phyloP scores from a whole-genome alignment of 2,888 invertebrate genomes.

The Mesorhabditis spiculigera region DNA sequence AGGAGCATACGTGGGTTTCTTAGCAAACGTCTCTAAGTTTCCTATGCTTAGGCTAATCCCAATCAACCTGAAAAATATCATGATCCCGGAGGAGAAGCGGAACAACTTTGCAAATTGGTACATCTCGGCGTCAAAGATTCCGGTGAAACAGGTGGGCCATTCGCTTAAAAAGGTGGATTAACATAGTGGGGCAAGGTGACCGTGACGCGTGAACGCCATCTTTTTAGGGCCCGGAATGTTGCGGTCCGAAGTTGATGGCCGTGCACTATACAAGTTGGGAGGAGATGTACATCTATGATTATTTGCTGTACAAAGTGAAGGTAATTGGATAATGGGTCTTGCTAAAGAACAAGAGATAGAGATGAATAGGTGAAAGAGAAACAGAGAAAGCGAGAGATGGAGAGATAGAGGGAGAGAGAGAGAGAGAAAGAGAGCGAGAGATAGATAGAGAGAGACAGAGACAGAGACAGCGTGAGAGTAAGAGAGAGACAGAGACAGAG shows the following conservation, averaged over 20 bases:
- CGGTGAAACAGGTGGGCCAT: neutral
- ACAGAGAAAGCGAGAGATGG: constrained; percentile 3
- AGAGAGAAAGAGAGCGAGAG: too few relatives aligned
- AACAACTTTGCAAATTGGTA: neutral
- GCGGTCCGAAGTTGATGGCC: constrained; percentile 2
- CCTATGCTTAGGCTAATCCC: neutral
- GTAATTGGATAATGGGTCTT: neutral
- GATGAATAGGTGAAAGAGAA: constrained; percentile 8
- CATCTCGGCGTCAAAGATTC: neutral
- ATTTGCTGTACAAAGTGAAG: constrained; percentile 1
- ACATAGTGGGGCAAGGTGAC: too few relatives aligned
- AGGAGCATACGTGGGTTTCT: neutral
- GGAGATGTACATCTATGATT: constrained; percentile 1
- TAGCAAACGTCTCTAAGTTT: too few relatives aligned
- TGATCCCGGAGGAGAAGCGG: neutral
- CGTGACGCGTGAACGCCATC: too few relatives aligned
- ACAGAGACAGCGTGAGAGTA: too few relatives aligned
- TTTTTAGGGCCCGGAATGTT: neutral
- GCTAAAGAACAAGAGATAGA: constrained; percentile 7
- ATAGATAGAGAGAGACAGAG: too few relatives aligned
- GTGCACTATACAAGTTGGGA: neutral
- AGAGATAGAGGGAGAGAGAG: too few relatives aligned
- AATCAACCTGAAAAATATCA: neutral
- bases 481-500: too few relatives aligned
- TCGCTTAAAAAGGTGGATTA: too few relatives aligned